Conservation (phyloP, 2,113 vertebrate species). For the Actinemys pallida region DNA sequence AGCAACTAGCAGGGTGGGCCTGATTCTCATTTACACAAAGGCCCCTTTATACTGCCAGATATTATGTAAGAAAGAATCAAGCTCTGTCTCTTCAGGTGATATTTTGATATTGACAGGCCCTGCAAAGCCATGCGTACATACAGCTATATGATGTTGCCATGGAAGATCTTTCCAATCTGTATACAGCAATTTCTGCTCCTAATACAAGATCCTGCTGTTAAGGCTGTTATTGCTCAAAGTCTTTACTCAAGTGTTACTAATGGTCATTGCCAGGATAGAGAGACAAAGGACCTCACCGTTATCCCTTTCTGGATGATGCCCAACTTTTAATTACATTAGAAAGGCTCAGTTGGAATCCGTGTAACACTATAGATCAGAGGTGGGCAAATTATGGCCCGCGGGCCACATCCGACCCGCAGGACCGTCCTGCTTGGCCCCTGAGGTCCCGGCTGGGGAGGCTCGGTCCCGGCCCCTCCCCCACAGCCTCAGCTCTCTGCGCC, state of each 20-base stretch:
- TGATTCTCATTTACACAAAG: not conserved
- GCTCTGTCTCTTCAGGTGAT: slow-evolving; percentile 48
- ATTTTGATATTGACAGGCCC: slow-evolving; percentile 68
- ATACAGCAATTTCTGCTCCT: slow-evolving; percentile 26
- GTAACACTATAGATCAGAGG: not conserved
- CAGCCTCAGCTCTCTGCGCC: too few relatives aligned
- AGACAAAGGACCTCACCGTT: not conserved
- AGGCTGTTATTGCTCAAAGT: not conserved
- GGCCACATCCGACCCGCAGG: too few relatives aligned
- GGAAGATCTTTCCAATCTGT: slow-evolving; percentile 52
- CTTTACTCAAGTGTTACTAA: not conserved
- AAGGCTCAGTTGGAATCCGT: slow-evolving; percentile 26
- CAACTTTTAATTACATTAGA: slow-evolving; percentile 35
- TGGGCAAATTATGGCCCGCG: too few relatives aligned
- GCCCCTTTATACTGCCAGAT: slow-evolving; percentile 57
- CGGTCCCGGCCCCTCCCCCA: too few relatives aligned
- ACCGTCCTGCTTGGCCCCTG: too few relatives aligned
- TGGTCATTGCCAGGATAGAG: not conserved
- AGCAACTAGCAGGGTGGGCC: slow-evolving; percentile 54
- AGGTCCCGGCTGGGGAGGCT: too few relatives aligned
- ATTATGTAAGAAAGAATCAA: slow-evolving; percentile 45
- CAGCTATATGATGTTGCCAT: slow-evolving; percentile 53
- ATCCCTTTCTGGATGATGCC: slow-evolving; percentile 2
- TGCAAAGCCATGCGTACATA: slow-evolving; percentile 51
- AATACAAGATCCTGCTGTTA: not conserved